Conservation (phyloP, 2,113 vertebrate species). For the Gallinago jamesoni region DNA sequence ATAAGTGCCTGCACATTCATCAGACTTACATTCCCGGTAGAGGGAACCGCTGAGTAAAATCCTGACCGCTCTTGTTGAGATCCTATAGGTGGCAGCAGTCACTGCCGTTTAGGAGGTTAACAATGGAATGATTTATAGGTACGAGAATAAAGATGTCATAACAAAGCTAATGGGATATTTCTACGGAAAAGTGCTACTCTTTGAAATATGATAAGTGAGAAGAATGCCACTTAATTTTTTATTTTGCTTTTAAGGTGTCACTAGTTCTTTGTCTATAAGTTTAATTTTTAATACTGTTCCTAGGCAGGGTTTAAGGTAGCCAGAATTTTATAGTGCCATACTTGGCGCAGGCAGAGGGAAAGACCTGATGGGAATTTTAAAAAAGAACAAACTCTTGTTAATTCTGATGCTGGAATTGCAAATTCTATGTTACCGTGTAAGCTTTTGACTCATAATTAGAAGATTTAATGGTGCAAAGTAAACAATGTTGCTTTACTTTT, state of each 20-base stretch:
- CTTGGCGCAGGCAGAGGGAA: conserved; percentile 44
- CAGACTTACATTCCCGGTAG: conserved; percentile 52
- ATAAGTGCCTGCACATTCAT: conserved; percentile 70
- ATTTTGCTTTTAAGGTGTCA: conserved; percentile 68
- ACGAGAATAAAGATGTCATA: conserved; percentile 69
- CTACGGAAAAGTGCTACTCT: conserved; percentile 65
- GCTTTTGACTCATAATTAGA: conserved; percentile 8
- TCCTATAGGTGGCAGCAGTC: conserved; percentile 92
- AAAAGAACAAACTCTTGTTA: conserved; percentile 30
- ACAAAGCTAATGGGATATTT: conserved; percentile 67
- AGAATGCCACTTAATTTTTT: conserved; percentile 66
- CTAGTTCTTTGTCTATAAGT: conserved; percentile 67
- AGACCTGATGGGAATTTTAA: background rate
- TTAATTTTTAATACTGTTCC: conserved; percentile 40
- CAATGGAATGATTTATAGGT: conserved; percentile 67
- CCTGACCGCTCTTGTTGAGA: background rate
- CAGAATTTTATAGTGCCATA: conserved; percentile 43
- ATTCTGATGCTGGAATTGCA: conserved; percentile 32
- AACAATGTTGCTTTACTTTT: conserved; percentile 37
- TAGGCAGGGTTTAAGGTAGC: conserved; percentile 1
- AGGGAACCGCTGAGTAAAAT: conserved; percentile 58
- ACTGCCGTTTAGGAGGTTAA: conserved; percentile 76
- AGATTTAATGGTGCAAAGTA: conserved; percentile 33
- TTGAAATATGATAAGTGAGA: conserved; percentile 73
- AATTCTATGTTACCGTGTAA: background rate